These are phyloP conservation scores for Chaetophractus vellerosus DNA, from an alignment of 2,797 vertebrate species.

Conservation along the genomic window DNA sequence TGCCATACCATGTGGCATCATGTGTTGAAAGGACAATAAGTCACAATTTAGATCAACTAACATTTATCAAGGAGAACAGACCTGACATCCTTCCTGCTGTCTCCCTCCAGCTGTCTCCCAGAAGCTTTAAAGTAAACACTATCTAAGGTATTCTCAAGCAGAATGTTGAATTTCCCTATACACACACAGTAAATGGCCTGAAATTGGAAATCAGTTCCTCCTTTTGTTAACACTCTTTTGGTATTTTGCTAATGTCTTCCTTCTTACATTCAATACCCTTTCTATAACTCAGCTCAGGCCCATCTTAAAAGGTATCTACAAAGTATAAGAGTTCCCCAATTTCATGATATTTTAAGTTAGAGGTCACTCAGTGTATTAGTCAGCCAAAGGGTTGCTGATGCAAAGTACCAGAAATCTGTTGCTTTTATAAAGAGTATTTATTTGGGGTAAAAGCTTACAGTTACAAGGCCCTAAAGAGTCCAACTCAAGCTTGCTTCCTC, in stretches of 20 bases:
- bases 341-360: not conserved
- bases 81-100: not conserved
- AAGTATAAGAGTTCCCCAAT: not conserved
- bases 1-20: not conserved
- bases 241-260: slow-evolving; percentile 28
- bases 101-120: not conserved
- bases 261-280: not conserved
- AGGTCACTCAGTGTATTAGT: no score
- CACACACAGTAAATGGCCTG: not conserved
- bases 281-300: not conserved
- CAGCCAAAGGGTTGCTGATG: no score
- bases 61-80: not conserved
- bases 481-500: no score
- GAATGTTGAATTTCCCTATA: no score
- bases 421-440: no score
- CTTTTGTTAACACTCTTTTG: slow-evolving; percentile 16
- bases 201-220: not conserved
- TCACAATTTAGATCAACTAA: not conserved
- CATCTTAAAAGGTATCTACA: not conserved
- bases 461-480: no score
- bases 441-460: no score
- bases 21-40: not conserved
- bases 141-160: not conserved
- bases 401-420: no score
- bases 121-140: not conserved